These are phyloP conservation scores for Pelosia muscerda DNA, from an alignment of 2,888 invertebrate species.

Conservation along the genomic window DNA sequence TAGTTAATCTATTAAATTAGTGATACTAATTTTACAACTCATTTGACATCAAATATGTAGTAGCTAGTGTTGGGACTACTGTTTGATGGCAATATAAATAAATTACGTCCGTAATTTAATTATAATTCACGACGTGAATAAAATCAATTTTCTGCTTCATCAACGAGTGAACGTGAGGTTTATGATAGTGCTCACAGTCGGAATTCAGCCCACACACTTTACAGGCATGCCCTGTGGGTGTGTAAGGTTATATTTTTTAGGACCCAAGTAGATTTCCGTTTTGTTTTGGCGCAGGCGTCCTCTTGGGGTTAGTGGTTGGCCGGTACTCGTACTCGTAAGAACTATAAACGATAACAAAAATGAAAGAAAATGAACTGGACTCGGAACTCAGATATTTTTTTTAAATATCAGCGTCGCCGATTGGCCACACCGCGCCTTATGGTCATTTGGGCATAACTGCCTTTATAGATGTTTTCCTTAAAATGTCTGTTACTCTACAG, in stretches of 20 bases:
- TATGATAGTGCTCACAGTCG: slow-evolving; percentile 22
- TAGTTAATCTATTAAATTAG: slow-evolving; percentile 29
- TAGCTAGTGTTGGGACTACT: slow-evolving; percentile 24
- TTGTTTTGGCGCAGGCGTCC: no score
- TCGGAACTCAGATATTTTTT: no score
- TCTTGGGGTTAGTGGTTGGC: no score
- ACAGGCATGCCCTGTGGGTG: background rate
- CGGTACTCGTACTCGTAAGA: no score
- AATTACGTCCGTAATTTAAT: slow-evolving; percentile 46
- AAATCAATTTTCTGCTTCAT: slow-evolving; percentile 38
- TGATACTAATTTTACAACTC: slow-evolving; percentile 27
- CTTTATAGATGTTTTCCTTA: no score
- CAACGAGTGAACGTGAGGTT: slow-evolving; percentile 30
- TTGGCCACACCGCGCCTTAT: no score
- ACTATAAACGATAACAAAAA: no score
- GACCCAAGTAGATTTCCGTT: no score
- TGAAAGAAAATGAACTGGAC: no score
- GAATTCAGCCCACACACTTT: slow-evolving; percentile 36
- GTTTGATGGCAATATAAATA: slow-evolving; percentile 37
- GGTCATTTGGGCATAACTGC: no score
- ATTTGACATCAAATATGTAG: slow-evolving; percentile 24
- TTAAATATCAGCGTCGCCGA: no score
- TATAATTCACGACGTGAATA: slow-evolving; percentile 43
- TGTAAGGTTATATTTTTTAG: background rate
- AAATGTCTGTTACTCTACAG: no score